Evolutionary conservation across 2,797 vertebrate genomes (phyloP), one percentile per base, ranked within the genome.

Genomic region (Saguinus oedipus): DNA sequence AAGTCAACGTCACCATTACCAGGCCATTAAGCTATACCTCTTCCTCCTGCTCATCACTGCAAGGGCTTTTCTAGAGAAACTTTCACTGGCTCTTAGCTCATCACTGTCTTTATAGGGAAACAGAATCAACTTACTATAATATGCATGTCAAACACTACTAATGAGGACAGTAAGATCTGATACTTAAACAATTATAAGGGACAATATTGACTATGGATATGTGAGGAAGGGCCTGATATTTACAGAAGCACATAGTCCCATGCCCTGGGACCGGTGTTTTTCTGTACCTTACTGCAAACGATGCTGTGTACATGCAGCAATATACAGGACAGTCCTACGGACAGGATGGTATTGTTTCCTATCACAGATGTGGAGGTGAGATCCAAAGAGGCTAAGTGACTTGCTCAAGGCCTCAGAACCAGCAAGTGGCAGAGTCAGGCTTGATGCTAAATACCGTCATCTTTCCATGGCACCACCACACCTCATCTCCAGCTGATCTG

Each of bases 81-180:
- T 48, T 50, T 76, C 33, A 64, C 39, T 96, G 80, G 76, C 50
- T 96, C 96, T 94, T 53, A 91, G 89, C 85, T 68, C 24, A 22
- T 86, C 44, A 4, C 30, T 68, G 39, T 72, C 59, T 83, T 90
- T 84, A 33, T 8, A n/a, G 80, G 50, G 44, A 89, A 92, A 94
- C 81, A 92, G 79, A 91, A 55, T 76, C 75, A 74, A 75, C 84
- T 92, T 50, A 68, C 81, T 74, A 89, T 36, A 94, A 76, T 94
- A 96, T 42, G 68, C 84, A 72, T 39, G 70, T 76, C 79, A 53
- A 86, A 75, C 68, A 75, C 59, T 84, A 70, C 70, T 89, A 93
- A 93, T 8, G 26, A 83, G 78, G 57, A 88, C 72, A 82, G 0
- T 61, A 64, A 76, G 84, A 83, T 72, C 57, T 55, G 59, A 92